Evolutionary conservation across 2,888 invertebrate species (phyloP).

Genomic region (Cryptophagus acutangulus): DNA sequence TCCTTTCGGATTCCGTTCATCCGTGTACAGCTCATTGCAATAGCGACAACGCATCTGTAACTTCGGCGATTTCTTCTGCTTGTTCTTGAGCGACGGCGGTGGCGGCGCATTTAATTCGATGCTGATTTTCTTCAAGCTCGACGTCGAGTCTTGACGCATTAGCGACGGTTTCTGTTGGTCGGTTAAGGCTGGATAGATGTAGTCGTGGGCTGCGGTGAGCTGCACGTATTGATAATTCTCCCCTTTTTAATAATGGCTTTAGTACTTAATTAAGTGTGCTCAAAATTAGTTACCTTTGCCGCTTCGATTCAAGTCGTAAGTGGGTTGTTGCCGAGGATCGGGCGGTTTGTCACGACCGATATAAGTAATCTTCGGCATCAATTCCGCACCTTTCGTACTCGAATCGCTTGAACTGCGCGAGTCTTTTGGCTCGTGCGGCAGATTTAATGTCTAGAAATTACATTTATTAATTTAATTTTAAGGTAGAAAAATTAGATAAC

Average conservation of each 20-base stretch:
- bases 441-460: conserved; percentile 70
- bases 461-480: not conserved
- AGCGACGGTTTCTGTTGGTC: conserved; percentile 48
- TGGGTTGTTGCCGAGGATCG: conserved; percentile 41
- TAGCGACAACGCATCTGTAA: conserved; percentile 55
- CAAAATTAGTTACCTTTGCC: conserved; percentile 33
- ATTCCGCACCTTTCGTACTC: conserved; percentile 49
- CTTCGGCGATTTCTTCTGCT: conserved; percentile 21
- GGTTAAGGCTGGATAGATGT: conserved; percentile 78
- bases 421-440: conserved; percentile 75
- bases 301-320: conserved; percentile 40
- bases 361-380: conserved; percentile 59
- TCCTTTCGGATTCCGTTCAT: conserved; percentile 81
- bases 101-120: conserved; percentile 48
- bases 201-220: conserved; percentile 77
- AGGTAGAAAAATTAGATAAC: conserved; percentile 23
- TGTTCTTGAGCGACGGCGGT: conserved; percentile 39
- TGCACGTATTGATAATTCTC: conserved; percentile 83
- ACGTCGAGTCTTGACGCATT: conserved; percentile 52
- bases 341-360: conserved; percentile 48
- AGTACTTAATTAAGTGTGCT: conserved; percentile 4
- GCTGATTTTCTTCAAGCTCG: conserved; percentile 62
- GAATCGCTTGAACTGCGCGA: conserved; percentile 70
- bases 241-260: conserved; percentile 37
- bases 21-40: conserved; percentile 76